Conservation (phyloP, 2,888 invertebrate species). For the Nomada flava region DNA sequence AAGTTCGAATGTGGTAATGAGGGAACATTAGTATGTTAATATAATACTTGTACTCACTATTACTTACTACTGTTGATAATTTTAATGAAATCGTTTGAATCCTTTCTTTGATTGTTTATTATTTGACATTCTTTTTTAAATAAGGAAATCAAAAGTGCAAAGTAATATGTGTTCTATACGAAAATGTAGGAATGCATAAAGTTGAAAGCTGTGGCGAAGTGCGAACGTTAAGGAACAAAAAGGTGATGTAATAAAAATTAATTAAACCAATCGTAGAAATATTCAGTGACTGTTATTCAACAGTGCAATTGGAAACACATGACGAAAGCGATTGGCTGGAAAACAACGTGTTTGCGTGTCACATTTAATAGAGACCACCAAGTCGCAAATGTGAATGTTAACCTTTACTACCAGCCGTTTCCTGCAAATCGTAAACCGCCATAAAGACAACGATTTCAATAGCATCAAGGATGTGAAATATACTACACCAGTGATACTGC, state of each 20-base stretch:
- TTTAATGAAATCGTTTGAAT: too few species aligned
- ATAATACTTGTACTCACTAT: too few species aligned
- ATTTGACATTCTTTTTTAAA: neutral
- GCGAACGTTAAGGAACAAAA: neutral
- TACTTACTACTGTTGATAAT: too few species aligned
- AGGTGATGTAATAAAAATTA: neutral
- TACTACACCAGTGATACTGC: slow-evolving; percentile 27
- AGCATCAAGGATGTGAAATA: slow-evolving; percentile 34
- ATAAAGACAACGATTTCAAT: slow-evolving; percentile 55
- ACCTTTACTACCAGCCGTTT: slow-evolving; percentile 44
- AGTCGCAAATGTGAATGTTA: slow-evolving; percentile 45
- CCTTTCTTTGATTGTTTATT: neutral
- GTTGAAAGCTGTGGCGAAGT: too few species aligned
- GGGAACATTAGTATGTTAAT: too few species aligned
- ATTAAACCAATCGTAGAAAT: neutral
- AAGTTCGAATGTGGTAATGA: neutral
- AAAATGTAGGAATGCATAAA: too few species aligned
- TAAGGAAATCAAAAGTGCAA: neutral
- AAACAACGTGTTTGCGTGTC: slow-evolving; percentile 23
- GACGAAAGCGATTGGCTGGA: slow-evolving; percentile 35
- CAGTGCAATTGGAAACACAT: slow-evolving; percentile 4
- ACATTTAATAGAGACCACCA: slow-evolving; percentile 57
- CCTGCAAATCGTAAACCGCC: slow-evolving; percentile 36
- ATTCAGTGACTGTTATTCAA: neutral
- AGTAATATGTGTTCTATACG: too few species aligned